Conservation (phyloP, 2,113 vertebrate genomes). For the Scatophagus argus region DNA sequence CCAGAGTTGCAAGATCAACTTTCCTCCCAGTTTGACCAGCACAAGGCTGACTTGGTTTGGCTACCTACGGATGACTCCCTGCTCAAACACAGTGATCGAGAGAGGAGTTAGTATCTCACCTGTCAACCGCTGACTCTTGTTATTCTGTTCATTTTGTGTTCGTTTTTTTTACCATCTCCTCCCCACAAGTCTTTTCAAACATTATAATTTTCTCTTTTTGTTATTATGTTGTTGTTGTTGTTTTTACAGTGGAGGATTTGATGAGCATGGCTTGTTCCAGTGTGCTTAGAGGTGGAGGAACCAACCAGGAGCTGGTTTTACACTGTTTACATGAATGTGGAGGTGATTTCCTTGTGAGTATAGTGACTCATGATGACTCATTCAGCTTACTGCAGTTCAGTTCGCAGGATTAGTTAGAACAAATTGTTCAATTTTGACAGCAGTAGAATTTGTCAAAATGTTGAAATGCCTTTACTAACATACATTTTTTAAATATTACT, state of each 20-base stretch:
- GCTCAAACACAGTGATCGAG: constrained; percentile 79
- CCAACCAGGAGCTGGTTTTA: constrained; percentile 95
- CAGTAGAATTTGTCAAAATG: not conserved
- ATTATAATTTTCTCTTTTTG: constrained; percentile 1
- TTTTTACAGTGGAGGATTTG: constrained; percentile 88
- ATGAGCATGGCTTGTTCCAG: constrained; percentile 94
- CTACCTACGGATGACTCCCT: constrained; percentile 83
- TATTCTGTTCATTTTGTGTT: not conserved
- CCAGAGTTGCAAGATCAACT: constrained; percentile 85
- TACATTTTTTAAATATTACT: not conserved
- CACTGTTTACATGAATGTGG: constrained; percentile 94
- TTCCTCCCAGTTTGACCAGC: constrained; percentile 85
- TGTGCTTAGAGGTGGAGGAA: constrained; percentile 93
- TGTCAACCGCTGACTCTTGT: not conserved
- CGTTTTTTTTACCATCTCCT: not conserved
- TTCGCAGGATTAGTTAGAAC: not conserved
- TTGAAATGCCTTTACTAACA: not conserved
- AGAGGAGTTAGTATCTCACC: constrained; percentile 82
- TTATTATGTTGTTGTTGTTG: too few relatives aligned
- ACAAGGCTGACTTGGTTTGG: constrained; percentile 94
- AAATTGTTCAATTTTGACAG: not conserved
- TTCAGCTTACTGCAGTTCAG: not conserved
- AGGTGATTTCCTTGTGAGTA: constrained; percentile 92
- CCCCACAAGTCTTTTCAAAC: not conserved
- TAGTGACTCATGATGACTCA: not conserved